Conservation (phyloP, 1,140 invertebrate genomes). For the Euura saliciscinereae region DNA sequence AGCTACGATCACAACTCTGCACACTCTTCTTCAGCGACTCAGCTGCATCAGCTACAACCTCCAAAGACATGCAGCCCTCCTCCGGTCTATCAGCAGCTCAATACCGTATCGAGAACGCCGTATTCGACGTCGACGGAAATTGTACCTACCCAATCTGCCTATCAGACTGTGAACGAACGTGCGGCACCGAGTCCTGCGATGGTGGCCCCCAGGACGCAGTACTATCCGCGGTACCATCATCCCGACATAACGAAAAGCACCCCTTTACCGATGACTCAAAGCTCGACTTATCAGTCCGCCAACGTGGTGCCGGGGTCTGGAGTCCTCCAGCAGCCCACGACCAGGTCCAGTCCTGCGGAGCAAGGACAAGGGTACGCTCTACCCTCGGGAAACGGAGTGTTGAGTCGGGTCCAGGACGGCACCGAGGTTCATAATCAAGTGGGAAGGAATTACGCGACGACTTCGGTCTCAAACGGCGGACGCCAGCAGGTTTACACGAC, state of each 20-base stretch:
- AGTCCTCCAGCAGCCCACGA: constrained; percentile 19
- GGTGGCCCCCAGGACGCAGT: constrained; percentile 46
- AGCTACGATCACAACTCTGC: constrained; percentile 15
- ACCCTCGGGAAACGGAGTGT: constrained; percentile 8
- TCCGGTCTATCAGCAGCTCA: constrained; percentile 52
- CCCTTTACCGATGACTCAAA: constrained; percentile 46
- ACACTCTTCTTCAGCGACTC: constrained; percentile 56
- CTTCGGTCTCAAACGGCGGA: constrained; percentile 5
- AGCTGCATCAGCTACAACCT: constrained; percentile 48
- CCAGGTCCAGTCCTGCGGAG: constrained; percentile 15
- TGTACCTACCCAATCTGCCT: constrained; percentile 36
- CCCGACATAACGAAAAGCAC: constrained; percentile 55
- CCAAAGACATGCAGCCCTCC: constrained; percentile 54
- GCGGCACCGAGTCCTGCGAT: constrained; percentile 26
- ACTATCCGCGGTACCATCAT: constrained; percentile 54
- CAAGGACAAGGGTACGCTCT: neutral
- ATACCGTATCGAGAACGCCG: constrained; percentile 40
- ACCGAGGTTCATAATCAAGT: neutral
- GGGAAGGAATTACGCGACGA: neutral
- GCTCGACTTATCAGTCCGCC: constrained; percentile 41
- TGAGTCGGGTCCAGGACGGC: neutral
- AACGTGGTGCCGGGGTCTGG: constrained; percentile 29
- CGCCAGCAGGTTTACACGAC: constrained; percentile 2
- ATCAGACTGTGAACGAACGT: constrained; percentile 29
- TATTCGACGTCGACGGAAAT: constrained; percentile 44